These are phyloP conservation scores for Scaptomyza tumidula DNA, from an alignment of 2,888 invertebrate genomes.

Conservation along the genomic window DNA sequence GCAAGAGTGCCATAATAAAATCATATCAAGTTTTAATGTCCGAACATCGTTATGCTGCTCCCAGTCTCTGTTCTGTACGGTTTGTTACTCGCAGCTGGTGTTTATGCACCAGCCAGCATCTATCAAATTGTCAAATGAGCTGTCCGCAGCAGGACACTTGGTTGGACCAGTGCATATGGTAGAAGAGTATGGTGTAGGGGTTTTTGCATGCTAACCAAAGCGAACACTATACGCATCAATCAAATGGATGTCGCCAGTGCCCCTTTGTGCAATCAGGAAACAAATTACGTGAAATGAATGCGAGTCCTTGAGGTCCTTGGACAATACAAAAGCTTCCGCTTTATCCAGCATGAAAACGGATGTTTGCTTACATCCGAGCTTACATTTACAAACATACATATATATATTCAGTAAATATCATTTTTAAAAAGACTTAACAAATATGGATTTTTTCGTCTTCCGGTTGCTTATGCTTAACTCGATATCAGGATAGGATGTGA, in stretches of 20 bases:
- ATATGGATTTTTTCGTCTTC: conserved; percentile 20
- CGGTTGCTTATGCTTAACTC: conserved; percentile 7
- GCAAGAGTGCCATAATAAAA: conserved; percentile 70
- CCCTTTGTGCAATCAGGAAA: conserved; percentile 57
- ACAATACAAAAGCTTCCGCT: conserved; percentile 7
- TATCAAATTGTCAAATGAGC: conserved; percentile 79
- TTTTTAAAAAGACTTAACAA: neutral
- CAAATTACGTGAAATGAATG: conserved; percentile 61
- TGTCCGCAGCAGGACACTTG: conserved; percentile 59
- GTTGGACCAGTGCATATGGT: conserved; percentile 8
- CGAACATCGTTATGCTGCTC: conserved; percentile 6
- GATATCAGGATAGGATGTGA: conserved; percentile 2
- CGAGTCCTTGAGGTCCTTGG: conserved; percentile 17
- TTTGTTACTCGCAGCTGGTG: conserved; percentile 28
- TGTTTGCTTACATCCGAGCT: conserved; percentile 3
- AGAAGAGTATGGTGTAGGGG: neutral
- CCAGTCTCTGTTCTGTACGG: conserved; percentile 6
- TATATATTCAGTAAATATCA: neutral
- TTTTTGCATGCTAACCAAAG: conserved; percentile 47
- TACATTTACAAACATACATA: neutral
- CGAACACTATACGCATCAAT: conserved; percentile 45
- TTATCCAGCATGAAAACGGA: conserved; percentile 8
- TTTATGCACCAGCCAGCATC: conserved; percentile 64
- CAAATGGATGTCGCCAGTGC: conserved; percentile 45
- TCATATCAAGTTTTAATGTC: conserved; percentile 72